phyloP scores from a whole-genome alignment of 2,113 vertebrate species.

The Tringa solitaria region DNA sequence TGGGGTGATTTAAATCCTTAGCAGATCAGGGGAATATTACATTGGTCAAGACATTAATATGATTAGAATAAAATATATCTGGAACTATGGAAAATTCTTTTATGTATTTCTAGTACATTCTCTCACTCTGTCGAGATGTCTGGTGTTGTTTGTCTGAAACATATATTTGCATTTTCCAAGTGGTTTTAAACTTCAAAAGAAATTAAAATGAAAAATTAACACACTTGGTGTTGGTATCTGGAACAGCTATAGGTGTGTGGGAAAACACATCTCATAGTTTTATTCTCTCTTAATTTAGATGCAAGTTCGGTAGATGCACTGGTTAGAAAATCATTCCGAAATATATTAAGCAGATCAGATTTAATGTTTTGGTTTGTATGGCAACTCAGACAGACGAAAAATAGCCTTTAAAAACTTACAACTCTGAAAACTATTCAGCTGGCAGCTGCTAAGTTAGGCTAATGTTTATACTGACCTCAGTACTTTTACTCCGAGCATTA shows the following conservation, averaged over 20 bases:
- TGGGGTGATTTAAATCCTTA: neutral
- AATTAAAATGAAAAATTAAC: neutral
- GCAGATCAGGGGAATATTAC: neutral
- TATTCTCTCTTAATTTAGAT: neutral
- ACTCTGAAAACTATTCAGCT: constrained; percentile 63
- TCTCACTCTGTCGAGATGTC: neutral
- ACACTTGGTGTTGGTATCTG: neutral
- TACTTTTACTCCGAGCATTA: constrained; percentile 68
- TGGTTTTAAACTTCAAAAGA: neutral
- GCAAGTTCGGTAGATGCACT: neutral
- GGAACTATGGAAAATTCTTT: neutral
- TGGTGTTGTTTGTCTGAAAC: neutral
- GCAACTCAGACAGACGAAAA: constrained; percentile 53
- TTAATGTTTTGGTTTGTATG: constrained; percentile 60
- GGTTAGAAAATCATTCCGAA: neutral
- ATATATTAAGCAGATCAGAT: constrained; percentile 17
- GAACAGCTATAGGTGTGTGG: neutral
- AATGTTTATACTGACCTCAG: constrained; percentile 75
- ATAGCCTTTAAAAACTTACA: constrained; percentile 64
- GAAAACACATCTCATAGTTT: neutral
- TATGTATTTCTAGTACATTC: neutral
- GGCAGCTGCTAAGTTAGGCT: constrained; percentile 70
- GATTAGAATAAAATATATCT: neutral
- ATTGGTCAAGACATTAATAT: neutral
- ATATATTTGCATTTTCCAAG: neutral